These are phyloP conservation scores for Drosophila lini DNA, from an alignment of 1,140 invertebrate species.

Conservation along the genomic window DNA sequence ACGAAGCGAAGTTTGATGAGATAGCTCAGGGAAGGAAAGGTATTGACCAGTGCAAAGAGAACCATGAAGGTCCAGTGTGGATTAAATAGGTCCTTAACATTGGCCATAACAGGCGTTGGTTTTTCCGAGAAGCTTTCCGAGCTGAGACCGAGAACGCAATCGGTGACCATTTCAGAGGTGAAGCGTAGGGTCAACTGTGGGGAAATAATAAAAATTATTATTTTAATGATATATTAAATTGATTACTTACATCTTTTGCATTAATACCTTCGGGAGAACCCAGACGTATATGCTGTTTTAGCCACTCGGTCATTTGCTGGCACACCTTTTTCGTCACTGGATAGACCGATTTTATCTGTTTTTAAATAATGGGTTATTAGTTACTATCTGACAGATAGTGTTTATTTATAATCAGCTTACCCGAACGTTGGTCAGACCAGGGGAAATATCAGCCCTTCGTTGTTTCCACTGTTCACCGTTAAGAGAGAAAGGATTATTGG, in stretches of 20 bases:
- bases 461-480: constrained; percentile 86
- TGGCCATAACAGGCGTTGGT: constrained; percentile 54
- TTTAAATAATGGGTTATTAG: neutral
- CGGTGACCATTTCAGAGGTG: constrained; percentile 85
- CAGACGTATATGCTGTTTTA: constrained; percentile 51
- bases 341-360: constrained; percentile 70
- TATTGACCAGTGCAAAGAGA: constrained; percentile 39
- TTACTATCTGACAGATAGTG: too few species aligned
- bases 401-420: constrained; percentile 18
- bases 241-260: constrained; percentile 59
- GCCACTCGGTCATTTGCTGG: constrained; percentile 52
- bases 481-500: constrained; percentile 84
- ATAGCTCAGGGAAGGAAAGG: constrained; percentile 39
- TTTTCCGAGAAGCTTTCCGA: constrained; percentile 75
- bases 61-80: constrained; percentile 33
- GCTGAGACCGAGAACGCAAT: constrained; percentile 85
- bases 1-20: constrained; percentile 60
- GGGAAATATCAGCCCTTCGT: constrained; percentile 85
- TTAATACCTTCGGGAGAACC: constrained; percentile 45
- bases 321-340: constrained; percentile 71
- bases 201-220: neutral
- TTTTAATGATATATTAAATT: too few species aligned
- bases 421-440: constrained; percentile 85
- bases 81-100: constrained; percentile 47
- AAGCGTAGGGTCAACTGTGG: constrained; percentile 77